Evolutionary conservation across 2,113 vertebrate species (phyloP), one percentile per base, ranked within the genome.

Genomic region (Junco hyemalis): DNA sequence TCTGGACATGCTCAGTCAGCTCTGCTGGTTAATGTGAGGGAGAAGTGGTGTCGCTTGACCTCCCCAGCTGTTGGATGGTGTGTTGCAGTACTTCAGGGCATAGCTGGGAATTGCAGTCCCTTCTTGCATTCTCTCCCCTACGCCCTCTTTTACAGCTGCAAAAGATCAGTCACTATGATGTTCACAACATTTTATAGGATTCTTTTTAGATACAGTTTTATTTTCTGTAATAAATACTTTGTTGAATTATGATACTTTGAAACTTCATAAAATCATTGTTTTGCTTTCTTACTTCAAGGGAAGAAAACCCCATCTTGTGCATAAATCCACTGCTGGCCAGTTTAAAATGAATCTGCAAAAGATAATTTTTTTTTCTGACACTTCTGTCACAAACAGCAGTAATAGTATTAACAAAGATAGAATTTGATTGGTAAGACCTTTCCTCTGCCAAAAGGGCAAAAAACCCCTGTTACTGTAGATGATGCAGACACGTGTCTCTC

Each of bases 41-140:
- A 73, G 26, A 19, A 29, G 12, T 47, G 57, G 8, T 71, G 38
- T 88, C 57, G 5, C 25, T 59, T 2, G 10, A 35, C 5, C 8
- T 87, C 61, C 25, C 33, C 20, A 54, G 22, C 28, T 89, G 5
- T 15, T 78, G 60, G 28, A 4, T 38, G 21, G 22, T 57, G 8
- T 1, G 0, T 33, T 68, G 65, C 59, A n/a, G 18, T 47, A 21
- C 8, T 9, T 29, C 0, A 0, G 15, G 19, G 65, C 10, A 2
- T 18, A 60, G 48, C n/a, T 72, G 53, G 14, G 4, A 11, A 9
- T 1, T 81, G 47, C 22, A 31, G 56, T 57, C 38, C 35, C 73
- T 63, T 63, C 38, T 45, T 83, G 9, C 15, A 5, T 57, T 72
- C 14, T 79, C 1, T 74, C 33, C 64, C 76, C 35, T 42, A 26